phyloP scores from a whole-genome alignment of 2,113 vertebrate genomes.

The Neoarius graeffei region DNA sequence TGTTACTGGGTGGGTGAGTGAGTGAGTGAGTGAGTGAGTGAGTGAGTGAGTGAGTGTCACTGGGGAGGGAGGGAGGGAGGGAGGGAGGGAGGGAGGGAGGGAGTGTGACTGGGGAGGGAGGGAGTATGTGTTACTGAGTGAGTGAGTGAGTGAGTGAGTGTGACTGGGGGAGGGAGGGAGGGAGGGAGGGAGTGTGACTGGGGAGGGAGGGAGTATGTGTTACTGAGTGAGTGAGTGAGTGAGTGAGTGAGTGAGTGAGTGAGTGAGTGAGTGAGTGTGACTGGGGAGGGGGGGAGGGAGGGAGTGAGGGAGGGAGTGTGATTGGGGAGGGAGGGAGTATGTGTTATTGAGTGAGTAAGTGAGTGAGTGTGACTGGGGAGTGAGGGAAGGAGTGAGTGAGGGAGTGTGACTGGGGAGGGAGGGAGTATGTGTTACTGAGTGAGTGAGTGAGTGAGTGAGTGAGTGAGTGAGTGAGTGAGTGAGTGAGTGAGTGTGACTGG shows the following conservation, averaged over 20 bases:
- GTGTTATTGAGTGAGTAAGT: neutral
- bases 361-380: neutral
- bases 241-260: too few relatives aligned
- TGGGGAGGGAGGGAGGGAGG: neutral
- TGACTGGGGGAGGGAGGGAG: neutral
- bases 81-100: neutral
- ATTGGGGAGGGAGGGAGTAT: neutral
- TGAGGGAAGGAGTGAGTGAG: neutral
- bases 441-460: neutral
- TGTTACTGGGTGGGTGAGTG: neutral
- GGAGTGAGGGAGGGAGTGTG: neutral
- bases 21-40: neutral
- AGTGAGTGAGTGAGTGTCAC: neutral
- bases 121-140: too few relatives aligned
- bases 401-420: neutral
- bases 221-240: neutral
- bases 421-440: too few relatives aligned
- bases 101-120: neutral
- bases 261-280: neutral
- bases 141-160: neutral
- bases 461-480: neutral
- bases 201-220: neutral
- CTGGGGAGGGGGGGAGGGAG: neutral
- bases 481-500: neutral
- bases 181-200: neutral